A percentile compares a stretch with the other conserved stretches of the same genome.
phyloP scores from a whole-genome alignment of 2,113 vertebrate species.

The Chiloscyllium plagiosum region DNA sequence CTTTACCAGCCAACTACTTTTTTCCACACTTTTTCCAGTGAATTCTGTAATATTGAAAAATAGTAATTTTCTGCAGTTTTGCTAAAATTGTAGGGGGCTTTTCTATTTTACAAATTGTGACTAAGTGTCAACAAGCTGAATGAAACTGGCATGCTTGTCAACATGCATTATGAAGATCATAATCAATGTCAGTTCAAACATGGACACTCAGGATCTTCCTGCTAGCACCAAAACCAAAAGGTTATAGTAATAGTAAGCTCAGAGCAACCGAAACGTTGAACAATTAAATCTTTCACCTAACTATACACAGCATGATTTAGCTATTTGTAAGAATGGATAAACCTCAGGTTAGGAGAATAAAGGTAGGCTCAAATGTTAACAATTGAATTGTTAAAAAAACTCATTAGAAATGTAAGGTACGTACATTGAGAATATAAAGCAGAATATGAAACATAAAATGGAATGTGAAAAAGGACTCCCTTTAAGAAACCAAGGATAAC shows the following conservation, averaged over 20 bases:
- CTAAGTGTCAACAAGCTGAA: neutral
- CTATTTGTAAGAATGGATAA: neutral
- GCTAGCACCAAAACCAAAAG: neutral
- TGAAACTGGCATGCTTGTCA: conserved; percentile 20
- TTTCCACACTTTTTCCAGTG: neutral
- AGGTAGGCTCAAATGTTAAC: neutral
- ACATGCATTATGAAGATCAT: conserved; percentile 2
- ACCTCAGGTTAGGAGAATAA: neutral
- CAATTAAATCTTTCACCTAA: neutral
- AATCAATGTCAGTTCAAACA: conserved; percentile 31
- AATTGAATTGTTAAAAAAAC: neutral
- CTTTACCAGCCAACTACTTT: neutral
- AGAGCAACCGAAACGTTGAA: neutral
- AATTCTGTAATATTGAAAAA: neutral
- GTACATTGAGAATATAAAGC: neutral
- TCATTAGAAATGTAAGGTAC: neutral
- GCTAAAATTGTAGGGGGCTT: neutral
- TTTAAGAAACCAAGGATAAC: neutral
- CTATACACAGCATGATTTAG: neutral
- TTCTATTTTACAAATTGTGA: neutral
- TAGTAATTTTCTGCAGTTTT: neutral
- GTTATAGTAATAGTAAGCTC: neutral
- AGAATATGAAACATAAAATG: neutral
- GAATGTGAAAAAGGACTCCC: neutral
- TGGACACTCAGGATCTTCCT: neutral